Percentiles rank a stretch among this genome's conserved stretches.
phyloP scores from a whole-genome alignment of 2,113 vertebrate species.

The Platanista minor region DNA sequence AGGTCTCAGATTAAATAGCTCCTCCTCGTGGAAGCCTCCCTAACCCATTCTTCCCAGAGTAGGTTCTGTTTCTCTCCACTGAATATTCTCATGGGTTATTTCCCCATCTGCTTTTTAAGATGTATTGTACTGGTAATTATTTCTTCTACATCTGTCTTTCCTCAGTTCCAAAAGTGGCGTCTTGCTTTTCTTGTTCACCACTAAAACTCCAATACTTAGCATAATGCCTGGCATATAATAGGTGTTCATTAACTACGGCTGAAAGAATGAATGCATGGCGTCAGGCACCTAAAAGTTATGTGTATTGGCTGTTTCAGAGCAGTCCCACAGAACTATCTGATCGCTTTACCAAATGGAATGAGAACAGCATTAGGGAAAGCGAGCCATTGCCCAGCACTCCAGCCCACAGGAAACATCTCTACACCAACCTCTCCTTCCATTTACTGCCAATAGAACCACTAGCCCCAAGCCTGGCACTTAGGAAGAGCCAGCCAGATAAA shows the following conservation, averaged over 20 bases:
- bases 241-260: neutral
- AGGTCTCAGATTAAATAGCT: neutral
- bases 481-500: neutral
- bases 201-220: neutral
- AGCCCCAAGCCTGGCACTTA: neutral
- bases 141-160: neutral
- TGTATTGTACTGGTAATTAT: neutral
- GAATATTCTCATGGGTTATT: neutral
- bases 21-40: neutral
- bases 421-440: no score
- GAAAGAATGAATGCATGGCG: neutral
- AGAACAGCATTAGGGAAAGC: neutral
- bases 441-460: neutral
- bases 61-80: neutral
- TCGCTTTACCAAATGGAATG: neutral
- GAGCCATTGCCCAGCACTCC: neutral
- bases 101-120: neutral
- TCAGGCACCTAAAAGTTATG: neutral
- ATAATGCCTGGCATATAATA: neutral
- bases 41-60: neutral
- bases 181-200: neutral
- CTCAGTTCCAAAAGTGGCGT: neutral
- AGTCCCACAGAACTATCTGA: neutral
- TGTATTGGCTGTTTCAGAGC: neutral
- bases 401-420: neutral